phyloP scores from a whole-genome alignment of 2,888 invertebrate species.

The Netelia virgata region DNA sequence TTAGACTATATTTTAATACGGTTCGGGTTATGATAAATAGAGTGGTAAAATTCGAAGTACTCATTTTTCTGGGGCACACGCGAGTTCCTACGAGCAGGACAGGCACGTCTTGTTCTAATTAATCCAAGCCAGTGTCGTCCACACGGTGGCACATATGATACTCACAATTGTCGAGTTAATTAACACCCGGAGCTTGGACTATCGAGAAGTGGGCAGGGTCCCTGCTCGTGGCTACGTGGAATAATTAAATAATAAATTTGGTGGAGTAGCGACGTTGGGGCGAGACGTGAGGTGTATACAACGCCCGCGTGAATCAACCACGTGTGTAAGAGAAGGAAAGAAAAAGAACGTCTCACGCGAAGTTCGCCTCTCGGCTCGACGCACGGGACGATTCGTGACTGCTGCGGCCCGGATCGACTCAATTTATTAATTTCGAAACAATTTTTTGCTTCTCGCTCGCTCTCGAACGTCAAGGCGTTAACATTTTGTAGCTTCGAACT shows the following conservation, averaged over 20 bases:
- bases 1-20: not conserved
- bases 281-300: conserved; percentile 49
- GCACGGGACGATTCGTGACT: conserved; percentile 36
- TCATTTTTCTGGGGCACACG: conserved; percentile 39
- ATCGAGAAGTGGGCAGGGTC: conserved; percentile 66
- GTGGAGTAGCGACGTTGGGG: conserved; percentile 28
- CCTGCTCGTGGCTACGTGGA: conserved; percentile 56
- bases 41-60: not conserved
- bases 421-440: conserved; percentile 34
- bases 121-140: conserved; percentile 39
- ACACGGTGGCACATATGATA: conserved; percentile 13
- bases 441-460: not conserved
- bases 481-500: no score
- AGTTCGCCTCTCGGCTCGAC: conserved; percentile 36
- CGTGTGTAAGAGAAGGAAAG: conserved; percentile 35
- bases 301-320: no score
- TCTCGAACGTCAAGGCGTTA: not conserved
- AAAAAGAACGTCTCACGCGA: conserved; percentile 56
- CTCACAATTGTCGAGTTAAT: conserved; percentile 65
- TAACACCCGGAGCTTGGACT: conserved; percentile 59
- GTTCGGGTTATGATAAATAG: not conserved
- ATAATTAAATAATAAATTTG: conserved; percentile 69
- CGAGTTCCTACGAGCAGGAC: conserved; percentile 13
- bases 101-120: conserved; percentile 65
- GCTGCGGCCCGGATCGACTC: conserved; percentile 39